Evolutionary conservation across 2,888 invertebrate species (phyloP).

Genomic region (Blomia tropicalis): DNA sequence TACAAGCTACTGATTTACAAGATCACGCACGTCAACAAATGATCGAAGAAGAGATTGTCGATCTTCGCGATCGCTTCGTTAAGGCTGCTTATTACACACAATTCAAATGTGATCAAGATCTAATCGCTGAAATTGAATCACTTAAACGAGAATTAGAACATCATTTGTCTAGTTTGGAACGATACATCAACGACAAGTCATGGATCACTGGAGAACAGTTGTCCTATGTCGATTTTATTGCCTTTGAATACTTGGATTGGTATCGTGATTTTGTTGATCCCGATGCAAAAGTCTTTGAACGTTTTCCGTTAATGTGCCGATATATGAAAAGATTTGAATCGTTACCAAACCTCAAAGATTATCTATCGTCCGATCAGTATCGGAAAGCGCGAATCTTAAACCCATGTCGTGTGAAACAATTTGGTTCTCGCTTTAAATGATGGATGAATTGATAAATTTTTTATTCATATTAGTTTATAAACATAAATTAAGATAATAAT

Average conservation of each 20-base stretch:
- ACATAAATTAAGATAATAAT: too few species aligned
- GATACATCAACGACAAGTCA: conserved; percentile 25
- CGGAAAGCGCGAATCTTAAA: conserved; percentile 3
- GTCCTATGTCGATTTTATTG: conserved; percentile 30
- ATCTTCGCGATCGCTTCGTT: background rate
- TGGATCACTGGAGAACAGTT: conserved; percentile 28
- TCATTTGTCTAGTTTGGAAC: conserved; percentile 25
- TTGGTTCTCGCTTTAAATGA: too few species aligned
- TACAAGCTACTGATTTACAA: background rate
- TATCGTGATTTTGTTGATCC: conserved; percentile 7
- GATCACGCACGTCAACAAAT: background rate
- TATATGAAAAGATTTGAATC: conserved; percentile 16
- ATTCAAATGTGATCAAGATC: background rate
- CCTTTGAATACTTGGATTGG: conserved; percentile 29
- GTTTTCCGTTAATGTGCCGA: background rate
- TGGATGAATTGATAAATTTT: too few species aligned
- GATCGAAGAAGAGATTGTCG: conserved; percentile 5
- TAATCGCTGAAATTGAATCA: background rate
- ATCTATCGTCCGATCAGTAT: background rate
- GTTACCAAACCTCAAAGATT: background rate
- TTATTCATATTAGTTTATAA: too few species aligned
- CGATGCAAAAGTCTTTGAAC: background rate
- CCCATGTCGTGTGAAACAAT: too few species aligned
- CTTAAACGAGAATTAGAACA: conserved; percentile 19
- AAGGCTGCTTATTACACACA: background rate